phyloP scores from a whole-genome alignment of 1,140 invertebrate genomes.

The Bursaphelenchus mucronatus region DNA sequence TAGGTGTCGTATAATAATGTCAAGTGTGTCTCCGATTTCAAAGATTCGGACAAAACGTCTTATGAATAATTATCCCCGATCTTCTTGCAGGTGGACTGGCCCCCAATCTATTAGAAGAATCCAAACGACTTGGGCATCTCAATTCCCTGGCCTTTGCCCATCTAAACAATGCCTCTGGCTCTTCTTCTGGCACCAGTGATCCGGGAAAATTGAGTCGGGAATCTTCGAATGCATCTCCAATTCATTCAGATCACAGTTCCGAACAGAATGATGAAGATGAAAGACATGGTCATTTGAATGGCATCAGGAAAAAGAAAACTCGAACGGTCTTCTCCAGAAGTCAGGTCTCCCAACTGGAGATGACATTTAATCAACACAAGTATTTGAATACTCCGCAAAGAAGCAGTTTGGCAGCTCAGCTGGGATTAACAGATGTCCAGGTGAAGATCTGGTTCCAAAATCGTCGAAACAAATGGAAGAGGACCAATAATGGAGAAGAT shows the following conservation, averaged over 20 bases:
- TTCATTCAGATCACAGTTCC: constrained; percentile 9
- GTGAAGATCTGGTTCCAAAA: constrained; percentile 36
- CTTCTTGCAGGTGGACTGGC: no score
- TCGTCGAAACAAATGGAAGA: constrained; percentile 30
- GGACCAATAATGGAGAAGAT: constrained; percentile 25
- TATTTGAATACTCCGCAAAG: constrained; percentile 24
- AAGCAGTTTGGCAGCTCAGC: constrained; percentile 16
- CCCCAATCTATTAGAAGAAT: no score
- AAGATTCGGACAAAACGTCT: no score
- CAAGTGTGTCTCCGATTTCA: no score
- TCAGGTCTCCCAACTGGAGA: constrained; percentile 27
- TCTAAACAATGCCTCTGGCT: neutral
- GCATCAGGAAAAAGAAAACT: constrained; percentile 33
- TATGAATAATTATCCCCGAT: no score
- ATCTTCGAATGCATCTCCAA: constrained; percentile 15
- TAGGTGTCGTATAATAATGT: no score
- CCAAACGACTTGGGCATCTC: no score
- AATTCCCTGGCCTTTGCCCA: no score
- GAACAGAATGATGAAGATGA: neutral
- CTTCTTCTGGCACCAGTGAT: constrained; percentile 14
- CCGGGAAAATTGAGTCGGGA: constrained; percentile 6
- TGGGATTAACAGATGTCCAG: constrained; percentile 28
- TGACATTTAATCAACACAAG: constrained; percentile 19
- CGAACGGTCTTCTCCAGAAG: constrained; percentile 27
- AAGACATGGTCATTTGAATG: constrained; percentile 1